These are phyloP conservation scores for Aspidiotus destructor DNA, from an alignment of 2,888 invertebrate genomes.

Conservation along the genomic window DNA sequence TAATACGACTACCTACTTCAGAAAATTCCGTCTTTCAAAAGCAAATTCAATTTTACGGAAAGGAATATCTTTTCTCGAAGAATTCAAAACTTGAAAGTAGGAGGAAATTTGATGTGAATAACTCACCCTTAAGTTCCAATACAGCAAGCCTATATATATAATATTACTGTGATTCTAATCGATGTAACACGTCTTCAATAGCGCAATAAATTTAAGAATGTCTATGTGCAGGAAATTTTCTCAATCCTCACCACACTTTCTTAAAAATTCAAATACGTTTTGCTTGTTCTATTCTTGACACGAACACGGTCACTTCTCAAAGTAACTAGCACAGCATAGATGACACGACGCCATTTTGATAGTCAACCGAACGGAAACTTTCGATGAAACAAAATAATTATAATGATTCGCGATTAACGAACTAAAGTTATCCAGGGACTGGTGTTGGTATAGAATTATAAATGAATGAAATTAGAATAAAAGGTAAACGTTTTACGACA, in stretches of 20 bases:
- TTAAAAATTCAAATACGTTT: constrained; percentile 13
- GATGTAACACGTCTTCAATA: constrained; percentile 21
- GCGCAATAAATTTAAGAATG: constrained; percentile 10
- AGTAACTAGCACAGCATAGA: constrained; percentile 29
- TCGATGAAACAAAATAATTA: constrained; percentile 13
- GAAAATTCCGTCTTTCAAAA: not conserved
- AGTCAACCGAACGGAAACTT: constrained; percentile 15
- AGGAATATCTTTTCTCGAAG: not conserved
- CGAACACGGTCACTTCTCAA: constrained; percentile 30
- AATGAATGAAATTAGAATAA: constrained; percentile 7
- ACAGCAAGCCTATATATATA: constrained; percentile 27
- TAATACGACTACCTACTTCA: no score
- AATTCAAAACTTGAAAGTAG: not conserved
- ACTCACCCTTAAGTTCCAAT: constrained; percentile 31
- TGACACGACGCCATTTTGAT: constrained; percentile 33
- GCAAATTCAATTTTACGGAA: not conserved
- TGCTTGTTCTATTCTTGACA: constrained; percentile 1
- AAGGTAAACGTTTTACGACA: constrained; percentile 7
- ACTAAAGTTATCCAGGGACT: constrained; percentile 19
- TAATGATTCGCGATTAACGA: constrained; percentile 10
- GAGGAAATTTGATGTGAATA: not conserved
- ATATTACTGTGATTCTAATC: constrained; percentile 12
- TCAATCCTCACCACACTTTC: constrained; percentile 13
- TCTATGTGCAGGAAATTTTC: constrained; percentile 14
- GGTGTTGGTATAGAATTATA: constrained; percentile 22